These are phyloP conservation scores for Muraenolepis orangiensis DNA, from an alignment of 2,797 vertebrate genomes.

Conservation along the genomic window DNA sequence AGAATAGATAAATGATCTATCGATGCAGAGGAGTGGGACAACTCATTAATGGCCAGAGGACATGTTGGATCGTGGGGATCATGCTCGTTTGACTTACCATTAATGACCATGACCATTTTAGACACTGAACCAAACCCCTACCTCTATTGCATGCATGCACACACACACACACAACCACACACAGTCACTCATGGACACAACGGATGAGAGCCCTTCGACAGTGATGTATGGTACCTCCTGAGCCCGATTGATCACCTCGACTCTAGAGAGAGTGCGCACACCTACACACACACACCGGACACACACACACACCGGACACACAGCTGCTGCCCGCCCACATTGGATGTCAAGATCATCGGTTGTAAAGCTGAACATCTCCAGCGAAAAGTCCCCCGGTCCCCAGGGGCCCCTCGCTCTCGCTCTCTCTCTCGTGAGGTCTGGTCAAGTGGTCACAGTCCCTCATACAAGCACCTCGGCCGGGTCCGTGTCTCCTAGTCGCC, in stretches of 20 bases:
- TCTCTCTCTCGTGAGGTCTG: not conserved
- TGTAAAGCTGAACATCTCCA: not conserved
- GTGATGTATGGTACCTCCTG: constrained; percentile 63
- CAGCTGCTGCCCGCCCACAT: not conserved
- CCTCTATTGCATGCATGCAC: constrained; percentile 47
- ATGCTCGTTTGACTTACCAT: constrained; percentile 55
- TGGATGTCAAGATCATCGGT: no score
- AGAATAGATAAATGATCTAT: constrained; percentile 58
- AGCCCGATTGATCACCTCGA: constrained; percentile 64
- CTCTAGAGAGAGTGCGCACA: constrained; percentile 23
- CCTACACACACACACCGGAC: constrained; percentile 5
- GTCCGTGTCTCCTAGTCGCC: not conserved
- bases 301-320: not conserved
- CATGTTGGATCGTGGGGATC: constrained; percentile 60
- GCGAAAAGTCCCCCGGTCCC: not conserved
- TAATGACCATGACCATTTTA: constrained; percentile 53
- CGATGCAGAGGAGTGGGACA: constrained; percentile 45
- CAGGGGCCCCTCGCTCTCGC: not conserved
- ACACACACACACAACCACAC: no score
- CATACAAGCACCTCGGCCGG: not conserved
- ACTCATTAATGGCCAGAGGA: constrained; percentile 52
- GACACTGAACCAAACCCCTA: constrained; percentile 46
- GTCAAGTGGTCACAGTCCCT: not conserved
- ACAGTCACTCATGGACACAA: not conserved
- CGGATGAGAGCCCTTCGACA: constrained; percentile 38